Evolutionary conservation across 2,113 vertebrate genomes (phyloP).

Genomic region (Saguinus imperator): DNA sequence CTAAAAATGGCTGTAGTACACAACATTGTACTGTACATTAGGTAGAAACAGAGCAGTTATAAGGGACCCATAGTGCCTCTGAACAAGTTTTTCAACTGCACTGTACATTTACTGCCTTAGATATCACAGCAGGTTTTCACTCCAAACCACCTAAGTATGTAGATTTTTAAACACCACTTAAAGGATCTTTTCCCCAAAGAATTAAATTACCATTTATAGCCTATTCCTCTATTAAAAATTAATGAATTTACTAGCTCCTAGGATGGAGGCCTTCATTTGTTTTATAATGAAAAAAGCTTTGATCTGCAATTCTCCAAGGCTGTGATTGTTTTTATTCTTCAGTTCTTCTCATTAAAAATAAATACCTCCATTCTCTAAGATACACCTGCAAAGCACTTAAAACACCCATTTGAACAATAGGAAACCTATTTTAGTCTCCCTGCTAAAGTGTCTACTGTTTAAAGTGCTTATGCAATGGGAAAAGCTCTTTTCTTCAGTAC

Average conservation of each 20-base stretch:
- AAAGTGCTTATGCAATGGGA: constrained; percentile 43
- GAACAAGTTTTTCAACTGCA: not conserved
- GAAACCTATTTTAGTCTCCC: constrained; percentile 76
- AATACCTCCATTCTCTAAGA: constrained; percentile 82
- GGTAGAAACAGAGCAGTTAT: not conserved
- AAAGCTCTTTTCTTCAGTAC: not conserved
- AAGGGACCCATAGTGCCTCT: not conserved
- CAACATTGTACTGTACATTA: not conserved
- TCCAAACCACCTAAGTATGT: constrained; percentile 57
- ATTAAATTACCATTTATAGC: constrained; percentile 83
- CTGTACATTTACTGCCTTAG: not conserved
- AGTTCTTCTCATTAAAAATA: constrained; percentile 87
- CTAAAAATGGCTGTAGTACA: not conserved
- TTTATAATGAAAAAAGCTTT: constrained; percentile 86
- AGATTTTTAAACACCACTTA: constrained; percentile 82
- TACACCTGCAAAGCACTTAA: constrained; percentile 81
- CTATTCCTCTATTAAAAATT: constrained; percentile 85
- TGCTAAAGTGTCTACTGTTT: constrained; percentile 58
- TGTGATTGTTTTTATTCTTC: constrained; percentile 82
- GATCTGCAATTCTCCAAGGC: constrained; percentile 83
- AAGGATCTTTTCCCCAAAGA: constrained; percentile 80
- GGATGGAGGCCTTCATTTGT: constrained; percentile 83
- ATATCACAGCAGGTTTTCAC: constrained; percentile 52
- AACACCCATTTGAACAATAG: constrained; percentile 74
- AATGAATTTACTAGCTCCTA: constrained; percentile 84